Evolutionary conservation across 2,113 vertebrate genomes (phyloP), one percentile per base, ranked within the genome.

Genomic region (Gasterosteus nipponicus): DNA sequence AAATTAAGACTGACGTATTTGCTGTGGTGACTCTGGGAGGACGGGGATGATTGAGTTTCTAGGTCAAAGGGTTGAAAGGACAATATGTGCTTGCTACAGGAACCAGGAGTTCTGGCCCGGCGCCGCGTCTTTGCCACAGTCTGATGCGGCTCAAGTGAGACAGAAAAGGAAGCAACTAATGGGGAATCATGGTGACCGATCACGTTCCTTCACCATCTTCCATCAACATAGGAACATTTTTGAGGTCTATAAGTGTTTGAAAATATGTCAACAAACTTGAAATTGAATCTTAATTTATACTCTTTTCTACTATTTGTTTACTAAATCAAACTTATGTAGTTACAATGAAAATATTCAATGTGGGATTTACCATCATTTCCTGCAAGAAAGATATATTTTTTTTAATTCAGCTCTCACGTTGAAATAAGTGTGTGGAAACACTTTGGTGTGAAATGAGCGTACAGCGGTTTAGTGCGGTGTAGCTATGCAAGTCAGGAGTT

Each of bases 1-100:
- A 93, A 95, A 95, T 95, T 94, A 95, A 93, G 93, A 94, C 85
- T 78, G 92, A 93, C 91, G 89, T 89, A 90, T 93, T 89, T 92
- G 88, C 78, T 80, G 83, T 84, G 78, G 88, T 80, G 75, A 76
- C 81, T 74, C 64, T 18, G 64, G 79, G 63, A 84, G 82, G 67
- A 77, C 74, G 77, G 83, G 70, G 77, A 75, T 88, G 86, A 92
- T 90, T 89, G 86, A 87, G 81, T 88, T 90, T 86, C 79, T 79
- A 59, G 87, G 91, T 91, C 85, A 89, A 89, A 88, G 84, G 87
- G 92, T 83, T 79, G 85, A 89, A 77, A 86, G 77, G 82, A 88
- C 74, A 78, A 85, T 75, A 62, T 59, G 73, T 47, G 73, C 53
- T 69, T 63, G 58, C 65, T 77, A 59, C 64, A 82, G 71, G 79